Conservation (phyloP, 2,797 vertebrate species). For the Pempheris klunzingeri region DNA sequence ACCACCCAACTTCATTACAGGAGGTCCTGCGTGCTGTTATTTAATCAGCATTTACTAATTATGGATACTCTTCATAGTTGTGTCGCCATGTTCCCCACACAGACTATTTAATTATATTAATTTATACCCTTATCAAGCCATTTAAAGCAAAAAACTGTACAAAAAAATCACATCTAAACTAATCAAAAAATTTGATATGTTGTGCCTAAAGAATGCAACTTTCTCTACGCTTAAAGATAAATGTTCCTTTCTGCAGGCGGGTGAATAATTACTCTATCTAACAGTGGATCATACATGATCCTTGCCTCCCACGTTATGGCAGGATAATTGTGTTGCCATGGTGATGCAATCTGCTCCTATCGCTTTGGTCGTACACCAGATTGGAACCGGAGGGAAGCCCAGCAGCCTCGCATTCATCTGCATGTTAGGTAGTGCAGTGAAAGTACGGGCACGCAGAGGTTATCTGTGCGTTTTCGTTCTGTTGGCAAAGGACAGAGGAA, state of each 20-base stretch:
- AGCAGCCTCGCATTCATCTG: conserved; percentile 27
- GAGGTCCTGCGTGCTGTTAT: conserved; percentile 28
- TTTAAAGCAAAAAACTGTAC: conserved; percentile 14
- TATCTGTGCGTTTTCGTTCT: neutral
- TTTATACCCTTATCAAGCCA: neutral
- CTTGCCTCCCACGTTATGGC: conserved; percentile 82
- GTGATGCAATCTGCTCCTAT: conserved; percentile 82
- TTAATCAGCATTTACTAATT: conserved; percentile 23
- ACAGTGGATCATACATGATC: conserved; percentile 80
- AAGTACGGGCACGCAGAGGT: neutral
- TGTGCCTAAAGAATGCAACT: conserved; percentile 7
- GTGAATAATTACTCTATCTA: conserved; percentile 79
- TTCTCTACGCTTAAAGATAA: conserved; percentile 6
- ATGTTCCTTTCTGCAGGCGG: conserved; percentile 52
- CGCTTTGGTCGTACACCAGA: conserved; percentile 68
- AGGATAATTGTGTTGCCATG: conserved; percentile 85
- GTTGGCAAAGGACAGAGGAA: neutral
- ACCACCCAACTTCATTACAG: conserved; percentile 39
- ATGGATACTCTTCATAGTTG: conserved; percentile 12
- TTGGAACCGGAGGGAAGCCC: conserved; percentile 63
- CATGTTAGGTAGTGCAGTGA: conserved; percentile 11
- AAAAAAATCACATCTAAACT: neutral
- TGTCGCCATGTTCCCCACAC: conserved; percentile 4
- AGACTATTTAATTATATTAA: neutral
- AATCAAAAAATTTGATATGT: neutral